phyloP scores from a whole-genome alignment of 2,797 vertebrate species.

The Myotis daubentonii region DNA sequence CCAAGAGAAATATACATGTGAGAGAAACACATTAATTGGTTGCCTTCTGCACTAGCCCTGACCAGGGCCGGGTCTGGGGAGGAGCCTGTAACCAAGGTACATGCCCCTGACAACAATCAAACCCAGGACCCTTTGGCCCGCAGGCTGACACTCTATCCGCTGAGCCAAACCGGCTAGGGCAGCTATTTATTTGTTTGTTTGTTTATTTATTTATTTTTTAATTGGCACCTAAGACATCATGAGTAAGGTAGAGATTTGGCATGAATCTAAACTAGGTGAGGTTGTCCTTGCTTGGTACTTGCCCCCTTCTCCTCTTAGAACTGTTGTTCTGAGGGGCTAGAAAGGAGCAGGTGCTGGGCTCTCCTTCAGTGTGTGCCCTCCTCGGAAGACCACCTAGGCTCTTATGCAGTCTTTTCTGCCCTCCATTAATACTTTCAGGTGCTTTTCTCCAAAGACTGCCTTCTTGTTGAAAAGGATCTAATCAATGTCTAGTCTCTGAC shows the following conservation, averaged over 20 bases:
- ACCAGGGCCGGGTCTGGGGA: not conserved
- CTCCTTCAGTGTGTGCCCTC: not conserved
- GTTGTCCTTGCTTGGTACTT: not conserved
- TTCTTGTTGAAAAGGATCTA: not conserved
- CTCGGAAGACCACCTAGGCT: not conserved
- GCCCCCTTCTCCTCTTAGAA: not conserved
- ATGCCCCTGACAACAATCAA: not conserved
- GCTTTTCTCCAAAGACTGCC: not conserved
- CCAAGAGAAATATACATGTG: not conserved
- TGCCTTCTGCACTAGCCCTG: not conserved
- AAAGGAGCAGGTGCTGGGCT: not conserved
- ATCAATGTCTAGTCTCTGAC: too few species aligned
- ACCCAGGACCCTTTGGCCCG: not conserved
- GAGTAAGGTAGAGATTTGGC: not conserved
- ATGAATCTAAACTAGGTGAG: not conserved
- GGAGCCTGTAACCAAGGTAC: not conserved
- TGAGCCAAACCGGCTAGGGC: not conserved
- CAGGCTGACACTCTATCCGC: not conserved
- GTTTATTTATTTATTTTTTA: too few species aligned
- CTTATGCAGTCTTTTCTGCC: not conserved
- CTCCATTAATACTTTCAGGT: not conserved
- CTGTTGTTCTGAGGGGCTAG: not conserved
- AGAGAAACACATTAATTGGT: not conserved
- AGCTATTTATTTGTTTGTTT: not conserved
- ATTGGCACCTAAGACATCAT: not conserved